Evolutionary conservation across 2,888 invertebrate species (phyloP).

Genomic region (Rosalia funebris): DNA sequence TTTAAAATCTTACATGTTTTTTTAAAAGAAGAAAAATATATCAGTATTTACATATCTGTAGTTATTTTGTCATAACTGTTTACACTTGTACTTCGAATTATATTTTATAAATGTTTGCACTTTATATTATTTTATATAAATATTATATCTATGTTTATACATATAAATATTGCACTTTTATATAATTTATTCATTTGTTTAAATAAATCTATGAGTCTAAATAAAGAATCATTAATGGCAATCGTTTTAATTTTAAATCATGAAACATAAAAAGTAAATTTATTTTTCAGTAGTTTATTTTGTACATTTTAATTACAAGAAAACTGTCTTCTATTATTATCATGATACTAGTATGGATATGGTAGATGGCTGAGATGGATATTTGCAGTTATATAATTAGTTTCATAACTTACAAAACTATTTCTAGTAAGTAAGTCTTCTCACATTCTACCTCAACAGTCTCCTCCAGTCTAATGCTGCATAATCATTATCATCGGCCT

Average conservation of each 20-base stretch:
- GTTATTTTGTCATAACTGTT: conserved; percentile 30
- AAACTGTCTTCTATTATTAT: too few relatives aligned
- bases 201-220: conserved; percentile 34
- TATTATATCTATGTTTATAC: conserved; percentile 23
- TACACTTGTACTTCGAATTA: conserved; percentile 8
- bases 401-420: too few relatives aligned
- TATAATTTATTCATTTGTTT: conserved; percentile 29
- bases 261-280: too few relatives aligned
- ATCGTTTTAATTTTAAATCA: too few relatives aligned
- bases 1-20: background rate
- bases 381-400: too few relatives aligned
- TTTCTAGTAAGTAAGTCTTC: too few relatives aligned
- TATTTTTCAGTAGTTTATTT: too few relatives aligned
- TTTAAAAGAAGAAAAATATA: background rate
- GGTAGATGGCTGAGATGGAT: too few relatives aligned
- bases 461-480: conserved; percentile 19
- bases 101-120: conserved; percentile 24
- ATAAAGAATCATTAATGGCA: conserved; percentile 5
- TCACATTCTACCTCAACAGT: background rate
- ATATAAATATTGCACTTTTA: conserved; percentile 35
- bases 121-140: conserved; percentile 28
- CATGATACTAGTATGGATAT: too few relatives aligned
- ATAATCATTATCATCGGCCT: conserved; percentile 1
- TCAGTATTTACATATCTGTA: conserved; percentile 15
- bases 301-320: too few relatives aligned